These are phyloP conservation scores for Acrobeloides nanus DNA, from an alignment of 2,888 invertebrate genomes.

Conservation along the genomic window DNA sequence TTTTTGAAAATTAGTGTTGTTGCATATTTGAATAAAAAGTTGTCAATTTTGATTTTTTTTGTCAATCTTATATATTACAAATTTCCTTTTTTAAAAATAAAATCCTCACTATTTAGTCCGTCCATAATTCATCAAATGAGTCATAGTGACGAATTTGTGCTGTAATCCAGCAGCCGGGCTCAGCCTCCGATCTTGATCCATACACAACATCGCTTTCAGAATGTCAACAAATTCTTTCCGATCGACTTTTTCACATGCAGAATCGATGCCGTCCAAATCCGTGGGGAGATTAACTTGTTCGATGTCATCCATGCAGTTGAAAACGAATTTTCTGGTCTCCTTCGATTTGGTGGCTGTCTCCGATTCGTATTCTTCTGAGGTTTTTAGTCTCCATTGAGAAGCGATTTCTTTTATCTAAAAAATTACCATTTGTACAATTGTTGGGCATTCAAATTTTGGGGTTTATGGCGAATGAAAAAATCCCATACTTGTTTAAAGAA, in stretches of 20 bases:
- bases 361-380: conserved; percentile 93
- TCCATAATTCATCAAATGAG: conserved; percentile 33
- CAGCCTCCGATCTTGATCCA: conserved; percentile 90
- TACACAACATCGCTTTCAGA: conserved; percentile 91
- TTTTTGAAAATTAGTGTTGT: background rate
- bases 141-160: conserved; percentile 47
- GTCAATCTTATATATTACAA: background rate
- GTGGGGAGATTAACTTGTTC: conserved; percentile 53
- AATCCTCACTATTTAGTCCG: conserved; percentile 35
- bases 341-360: conserved; percentile 97
- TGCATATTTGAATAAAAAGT: background rate
- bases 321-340: conserved; percentile 97
- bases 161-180: conserved; percentile 63
- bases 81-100: background rate
- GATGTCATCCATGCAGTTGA: conserved; percentile 97
- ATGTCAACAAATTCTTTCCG: conserved; percentile 93
- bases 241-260: conserved; percentile 92
- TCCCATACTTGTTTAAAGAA: conserved; percentile 65
- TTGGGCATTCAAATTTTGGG: no score
- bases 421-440: no score
- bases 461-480: no score
- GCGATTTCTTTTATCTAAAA: conserved; percentile 22
- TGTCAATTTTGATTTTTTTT: background rate
- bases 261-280: conserved; percentile 88
- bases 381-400: conserved; percentile 64